A percentile compares a stretch with the other conserved stretches of the same genome.
Conservation (phyloP, 2,888 invertebrate genomes). For the Limenitis camilla region DNA sequence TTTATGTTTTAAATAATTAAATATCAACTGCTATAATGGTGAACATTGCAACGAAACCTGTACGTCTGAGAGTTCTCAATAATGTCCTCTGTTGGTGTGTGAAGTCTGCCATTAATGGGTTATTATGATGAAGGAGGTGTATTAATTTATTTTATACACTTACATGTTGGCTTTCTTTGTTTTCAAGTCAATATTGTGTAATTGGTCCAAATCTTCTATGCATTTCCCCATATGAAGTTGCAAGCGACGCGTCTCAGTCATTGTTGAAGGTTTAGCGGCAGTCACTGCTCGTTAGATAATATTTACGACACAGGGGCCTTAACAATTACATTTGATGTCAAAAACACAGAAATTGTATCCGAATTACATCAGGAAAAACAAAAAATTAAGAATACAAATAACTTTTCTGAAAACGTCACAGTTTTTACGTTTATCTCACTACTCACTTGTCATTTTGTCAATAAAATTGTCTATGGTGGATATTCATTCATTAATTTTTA, state of each 20-base stretch:
- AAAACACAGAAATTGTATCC: conserved; percentile 42
- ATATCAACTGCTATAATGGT: too few relatives aligned
- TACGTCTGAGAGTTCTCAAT: too few relatives aligned
- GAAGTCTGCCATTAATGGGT: too few relatives aligned
- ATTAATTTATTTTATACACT: conserved; percentile 33
- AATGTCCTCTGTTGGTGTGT: too few relatives aligned
- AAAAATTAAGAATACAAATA: conserved; percentile 45
- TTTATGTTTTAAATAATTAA: too few relatives aligned
- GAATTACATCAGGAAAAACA: conserved; percentile 51
- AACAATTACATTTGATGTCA: conserved; percentile 58
- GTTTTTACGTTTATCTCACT: conserved; percentile 14
- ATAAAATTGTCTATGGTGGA: conserved; percentile 8
- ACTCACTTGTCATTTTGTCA: conserved; percentile 15
- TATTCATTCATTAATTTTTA: conserved; percentile 1
- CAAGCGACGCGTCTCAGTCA: conserved; percentile 66
- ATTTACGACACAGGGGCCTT: conserved; percentile 35
- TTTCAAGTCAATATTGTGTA: conserved; percentile 64
- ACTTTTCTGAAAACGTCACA: conserved; percentile 24
- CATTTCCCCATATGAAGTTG: conserved; percentile 73
- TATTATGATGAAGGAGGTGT: too few relatives aligned
- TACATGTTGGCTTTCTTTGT: conserved; percentile 69
- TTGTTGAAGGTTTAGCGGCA: conserved; percentile 40
- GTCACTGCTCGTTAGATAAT: conserved; percentile 12
- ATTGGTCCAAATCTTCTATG: conserved; percentile 74
- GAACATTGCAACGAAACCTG: too few relatives aligned